Conservation (phyloP, 30 jellyfish, hydroid and myxozoan genomes). For the Hydra vulgaris region DNA sequence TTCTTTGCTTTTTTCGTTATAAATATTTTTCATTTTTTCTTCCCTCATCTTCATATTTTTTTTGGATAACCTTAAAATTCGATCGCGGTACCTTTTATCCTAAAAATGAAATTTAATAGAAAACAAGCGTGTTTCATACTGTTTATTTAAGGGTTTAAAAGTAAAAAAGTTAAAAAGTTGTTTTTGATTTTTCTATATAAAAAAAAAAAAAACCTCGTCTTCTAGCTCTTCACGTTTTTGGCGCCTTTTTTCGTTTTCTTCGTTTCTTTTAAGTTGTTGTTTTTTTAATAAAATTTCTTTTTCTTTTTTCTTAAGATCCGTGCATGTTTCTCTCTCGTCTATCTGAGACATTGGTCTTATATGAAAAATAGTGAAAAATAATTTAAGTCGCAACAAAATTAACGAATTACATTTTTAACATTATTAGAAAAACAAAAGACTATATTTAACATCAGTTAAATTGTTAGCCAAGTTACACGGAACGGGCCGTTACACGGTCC, state of each 20-base stretch:
- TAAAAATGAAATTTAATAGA: not conserved
- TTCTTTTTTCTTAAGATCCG: conserved; percentile 29
- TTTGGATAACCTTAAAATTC: conserved; percentile 22
- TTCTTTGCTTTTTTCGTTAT: conserved; percentile 19
- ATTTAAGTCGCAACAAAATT: too few relatives aligned
- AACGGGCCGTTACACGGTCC: too few relatives aligned
- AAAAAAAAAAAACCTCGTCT: conserved; percentile 2
- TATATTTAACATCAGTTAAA: too few relatives aligned
- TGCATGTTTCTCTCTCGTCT: conserved; percentile 34
- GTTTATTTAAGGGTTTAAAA: too few relatives aligned
- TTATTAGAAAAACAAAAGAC: too few relatives aligned
- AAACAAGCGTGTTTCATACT: too few relatives aligned
- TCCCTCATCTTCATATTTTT: conserved; percentile 27
- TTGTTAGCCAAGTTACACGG: too few relatives aligned
- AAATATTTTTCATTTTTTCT: conserved; percentile 28
- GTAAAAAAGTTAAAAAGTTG: too few relatives aligned
- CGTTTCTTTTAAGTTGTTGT: conserved; percentile 18
- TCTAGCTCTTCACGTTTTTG: conserved; percentile 15
- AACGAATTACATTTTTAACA: too few relatives aligned
- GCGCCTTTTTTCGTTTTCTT: conserved; percentile 25
- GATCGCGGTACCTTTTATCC: conserved; percentile 25
- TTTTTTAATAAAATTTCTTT: conserved; percentile 5
- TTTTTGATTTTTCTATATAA: too few relatives aligned
- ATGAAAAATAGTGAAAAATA: too few relatives aligned
- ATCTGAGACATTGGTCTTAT: conserved; percentile 33